Conservation (phyloP, 2,113 vertebrate genomes). For the Vidua macroura region DNA sequence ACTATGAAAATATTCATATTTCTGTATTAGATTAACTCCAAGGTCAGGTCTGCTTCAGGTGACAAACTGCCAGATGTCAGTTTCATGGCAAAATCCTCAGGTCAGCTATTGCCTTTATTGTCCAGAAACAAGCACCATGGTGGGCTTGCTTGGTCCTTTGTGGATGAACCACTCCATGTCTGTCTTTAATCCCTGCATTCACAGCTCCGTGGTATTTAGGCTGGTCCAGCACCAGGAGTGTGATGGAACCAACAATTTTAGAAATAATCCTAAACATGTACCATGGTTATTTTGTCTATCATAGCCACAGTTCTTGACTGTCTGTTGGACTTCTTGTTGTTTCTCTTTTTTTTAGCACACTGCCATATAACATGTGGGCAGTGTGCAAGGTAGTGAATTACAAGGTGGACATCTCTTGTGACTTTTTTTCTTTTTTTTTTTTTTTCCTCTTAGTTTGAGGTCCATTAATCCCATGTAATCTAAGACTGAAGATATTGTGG, state of each 20-base stretch:
- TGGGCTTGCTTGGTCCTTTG: neutral
- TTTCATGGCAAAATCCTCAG: neutral
- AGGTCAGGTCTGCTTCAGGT: neutral
- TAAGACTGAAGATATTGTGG: neutral
- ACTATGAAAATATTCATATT: neutral
- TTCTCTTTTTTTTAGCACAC: neutral
- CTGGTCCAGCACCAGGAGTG: neutral
- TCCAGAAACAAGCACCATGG: neutral
- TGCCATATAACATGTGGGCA: neutral
- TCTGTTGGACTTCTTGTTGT: accelerated
- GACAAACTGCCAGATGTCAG: neutral
- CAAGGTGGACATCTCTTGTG: neutral
- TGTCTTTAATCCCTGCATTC: neutral
- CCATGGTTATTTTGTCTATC: accelerated
- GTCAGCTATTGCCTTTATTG: neutral
- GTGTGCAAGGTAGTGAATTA: neutral
- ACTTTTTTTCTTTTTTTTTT: neutral
- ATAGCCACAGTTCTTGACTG: neutral
- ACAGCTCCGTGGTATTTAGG: neutral
- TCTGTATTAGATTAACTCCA: neutral
- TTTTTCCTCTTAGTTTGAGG: neutral
- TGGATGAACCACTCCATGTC: neutral
- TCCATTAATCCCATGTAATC: neutral
- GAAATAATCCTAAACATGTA: neutral
- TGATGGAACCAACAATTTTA: neutral